Base-by-base conservation (phyloP, 2,888 invertebrate genomes). In the Papilio gigon region DNA sequence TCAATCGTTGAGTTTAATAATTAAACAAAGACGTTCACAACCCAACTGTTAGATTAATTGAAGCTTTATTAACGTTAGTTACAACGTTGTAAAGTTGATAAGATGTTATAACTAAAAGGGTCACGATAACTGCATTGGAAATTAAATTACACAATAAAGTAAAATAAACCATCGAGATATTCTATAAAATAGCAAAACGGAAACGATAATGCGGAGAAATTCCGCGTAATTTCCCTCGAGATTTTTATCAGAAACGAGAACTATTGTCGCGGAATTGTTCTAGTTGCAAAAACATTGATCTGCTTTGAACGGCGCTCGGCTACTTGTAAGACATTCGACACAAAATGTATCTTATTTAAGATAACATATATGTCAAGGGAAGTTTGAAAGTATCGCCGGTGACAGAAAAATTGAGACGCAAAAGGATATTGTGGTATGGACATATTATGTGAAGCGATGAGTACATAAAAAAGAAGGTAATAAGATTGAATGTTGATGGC, bases 191-290 rank as follows among this genome's bases (percentile, higher is more conserved):
- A 53, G 40, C 35, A 22, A 25, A 53, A 64, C 27, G 40, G 27
- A 53, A 40, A 27, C 50, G 60, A 47, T 67, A 67, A 37, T 61
- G 20, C 62, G 20, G 40, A 56, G 56, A 62, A 58, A 62, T 63
- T 44, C 67, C 35, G 27, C 25, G 62, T 68, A 68, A 68, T 68
- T 68, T 68, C 67, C 67, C 67, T 4, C n/a, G 67, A 63, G 67
- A 42, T 58, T 35, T n/a, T 63, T 44, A 33, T 68, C 63, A 20
- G 62, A 62, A 42, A 40, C 35, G 33, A 63, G 42, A 68, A 68
- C 63, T 68, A 63, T 63, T 68, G 67, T 63, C 44, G 63, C 9
- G 42, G 9, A 63, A 63, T 63, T 58, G 67, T 68, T 58, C 44
- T 35, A 44, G 35, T 58, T 58, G 33, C 27, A 17, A 35, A n/a